Conservation (phyloP, 2,113 vertebrate genomes). For the Eidolon helvum region DNA sequence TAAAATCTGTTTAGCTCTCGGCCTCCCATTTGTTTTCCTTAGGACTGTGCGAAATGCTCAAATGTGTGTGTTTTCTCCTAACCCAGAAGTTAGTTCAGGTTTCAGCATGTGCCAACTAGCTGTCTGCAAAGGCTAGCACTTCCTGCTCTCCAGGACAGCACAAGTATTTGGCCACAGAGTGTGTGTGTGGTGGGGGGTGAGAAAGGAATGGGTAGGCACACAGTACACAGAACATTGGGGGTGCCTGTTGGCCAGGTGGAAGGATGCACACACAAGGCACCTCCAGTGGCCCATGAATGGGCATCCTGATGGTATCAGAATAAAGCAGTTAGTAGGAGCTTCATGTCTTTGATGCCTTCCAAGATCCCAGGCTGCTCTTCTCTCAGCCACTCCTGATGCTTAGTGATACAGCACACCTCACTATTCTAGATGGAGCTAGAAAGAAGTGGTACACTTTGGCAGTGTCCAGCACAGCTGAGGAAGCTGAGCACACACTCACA, state of each 20-base stretch:
- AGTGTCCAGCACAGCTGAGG: neutral
- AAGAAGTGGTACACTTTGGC: neutral
- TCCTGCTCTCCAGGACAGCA: neutral
- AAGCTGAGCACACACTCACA: neutral
- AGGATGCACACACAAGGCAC: neutral
- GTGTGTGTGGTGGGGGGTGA: too few relatives aligned
- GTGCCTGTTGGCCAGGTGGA: neutral
- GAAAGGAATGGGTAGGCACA: neutral
- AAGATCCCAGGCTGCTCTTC: neutral
- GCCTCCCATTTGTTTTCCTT: neutral
- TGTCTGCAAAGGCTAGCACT: neutral
- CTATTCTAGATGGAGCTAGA: neutral
- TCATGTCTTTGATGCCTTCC: neutral
- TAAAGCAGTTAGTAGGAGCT: neutral
- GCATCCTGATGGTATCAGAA: neutral
- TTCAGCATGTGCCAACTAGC: neutral
- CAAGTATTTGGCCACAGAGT: neutral
- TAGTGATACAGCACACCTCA: neutral
- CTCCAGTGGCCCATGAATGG: neutral
- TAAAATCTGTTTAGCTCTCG: neutral
- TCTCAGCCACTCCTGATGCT: neutral
- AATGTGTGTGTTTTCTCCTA: neutral
- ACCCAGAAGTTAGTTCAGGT: rapidly evolving
- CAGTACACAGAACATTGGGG: neutral
- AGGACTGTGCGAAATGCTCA: neutral